Percentiles rank a stretch among this genome's conserved stretches.
Conservation (phyloP, 2,797 vertebrate genomes). For the Bryconaethiops microstoma region DNA sequence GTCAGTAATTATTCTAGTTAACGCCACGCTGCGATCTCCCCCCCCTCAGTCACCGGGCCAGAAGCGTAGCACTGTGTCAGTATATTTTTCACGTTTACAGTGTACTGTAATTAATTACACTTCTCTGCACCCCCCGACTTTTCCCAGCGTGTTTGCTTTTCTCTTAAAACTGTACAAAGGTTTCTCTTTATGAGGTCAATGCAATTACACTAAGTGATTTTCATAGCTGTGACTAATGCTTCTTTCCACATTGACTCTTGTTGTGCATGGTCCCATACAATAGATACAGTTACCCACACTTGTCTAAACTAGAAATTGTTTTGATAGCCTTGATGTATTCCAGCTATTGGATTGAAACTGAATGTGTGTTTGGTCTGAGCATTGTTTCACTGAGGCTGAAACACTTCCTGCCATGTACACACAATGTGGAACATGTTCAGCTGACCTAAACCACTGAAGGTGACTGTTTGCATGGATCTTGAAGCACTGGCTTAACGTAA, state of each 20-base stretch:
- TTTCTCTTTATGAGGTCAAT: conserved; percentile 38
- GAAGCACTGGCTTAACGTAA: too few species aligned
- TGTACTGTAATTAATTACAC: conserved; percentile 30
- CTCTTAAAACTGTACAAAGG: conserved; percentile 11
- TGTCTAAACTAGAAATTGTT: neutral
- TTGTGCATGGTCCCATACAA: neutral
- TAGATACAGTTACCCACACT: neutral
- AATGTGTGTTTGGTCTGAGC: neutral
- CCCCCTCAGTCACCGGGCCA: neutral
- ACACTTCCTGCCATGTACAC: too few species aligned
- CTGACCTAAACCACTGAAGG: too few species aligned
- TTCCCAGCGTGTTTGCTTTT: conserved; percentile 1
- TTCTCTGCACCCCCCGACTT: neutral
- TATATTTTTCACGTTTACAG: conserved; percentile 35
- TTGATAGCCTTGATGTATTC: neutral
- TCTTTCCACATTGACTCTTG: neutral
- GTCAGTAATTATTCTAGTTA: conserved; percentile 73
- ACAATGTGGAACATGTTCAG: neutral
- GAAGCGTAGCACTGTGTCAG: neutral
- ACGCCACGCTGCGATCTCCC: conserved; percentile 67
- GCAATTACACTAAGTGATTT: conserved; percentile 23
- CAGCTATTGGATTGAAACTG: neutral
- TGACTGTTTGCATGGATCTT: too few species aligned
- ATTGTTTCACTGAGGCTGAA: neutral
- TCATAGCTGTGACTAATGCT: conserved; percentile 10